Conservation (phyloP, 2,797 vertebrate genomes). For the Gallirallus australis region DNA sequence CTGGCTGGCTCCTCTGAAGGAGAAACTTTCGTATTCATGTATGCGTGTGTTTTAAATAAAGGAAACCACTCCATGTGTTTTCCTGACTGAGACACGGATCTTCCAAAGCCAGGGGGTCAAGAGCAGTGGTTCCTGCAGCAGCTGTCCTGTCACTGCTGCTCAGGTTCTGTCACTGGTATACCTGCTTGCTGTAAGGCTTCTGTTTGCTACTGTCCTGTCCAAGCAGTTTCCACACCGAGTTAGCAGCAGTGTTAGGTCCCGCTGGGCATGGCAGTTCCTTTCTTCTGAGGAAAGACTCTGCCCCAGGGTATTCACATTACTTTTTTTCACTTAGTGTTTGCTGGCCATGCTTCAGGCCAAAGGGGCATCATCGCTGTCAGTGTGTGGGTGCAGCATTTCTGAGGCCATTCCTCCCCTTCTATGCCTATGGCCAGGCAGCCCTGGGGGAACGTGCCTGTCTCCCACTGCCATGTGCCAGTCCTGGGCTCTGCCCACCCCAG, state of each 20-base stretch:
- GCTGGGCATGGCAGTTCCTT: not conserved
- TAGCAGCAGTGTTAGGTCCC: not conserved
- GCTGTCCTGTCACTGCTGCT: not conserved
- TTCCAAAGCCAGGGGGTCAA: not conserved
- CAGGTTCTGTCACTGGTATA: slow-evolving; percentile 19
- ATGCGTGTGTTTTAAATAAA: not conserved
- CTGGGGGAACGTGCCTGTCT: not conserved
- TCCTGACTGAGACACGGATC: not conserved
- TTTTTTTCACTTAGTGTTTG: not conserved
- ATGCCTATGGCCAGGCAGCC: not conserved
- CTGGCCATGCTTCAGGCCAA: not conserved
- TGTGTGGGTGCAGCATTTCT: not conserved
- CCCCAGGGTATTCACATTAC: not conserved
- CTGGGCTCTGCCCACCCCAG: not conserved
- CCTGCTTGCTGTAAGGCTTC: not conserved
- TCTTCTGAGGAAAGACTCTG: not conserved
- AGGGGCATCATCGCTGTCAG: not conserved
- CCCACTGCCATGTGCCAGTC: not conserved
- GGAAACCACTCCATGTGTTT: not conserved
- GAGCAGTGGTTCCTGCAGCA: not conserved
- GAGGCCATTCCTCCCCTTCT: not conserved
- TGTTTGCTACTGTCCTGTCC: not conserved
- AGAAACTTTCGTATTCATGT: not conserved
- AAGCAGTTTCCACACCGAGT: not conserved
- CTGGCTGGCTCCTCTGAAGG: not conserved